Base-by-base conservation (phyloP, 2,797 vertebrate genomes). In the Coregonus ussuriensis region DNA sequence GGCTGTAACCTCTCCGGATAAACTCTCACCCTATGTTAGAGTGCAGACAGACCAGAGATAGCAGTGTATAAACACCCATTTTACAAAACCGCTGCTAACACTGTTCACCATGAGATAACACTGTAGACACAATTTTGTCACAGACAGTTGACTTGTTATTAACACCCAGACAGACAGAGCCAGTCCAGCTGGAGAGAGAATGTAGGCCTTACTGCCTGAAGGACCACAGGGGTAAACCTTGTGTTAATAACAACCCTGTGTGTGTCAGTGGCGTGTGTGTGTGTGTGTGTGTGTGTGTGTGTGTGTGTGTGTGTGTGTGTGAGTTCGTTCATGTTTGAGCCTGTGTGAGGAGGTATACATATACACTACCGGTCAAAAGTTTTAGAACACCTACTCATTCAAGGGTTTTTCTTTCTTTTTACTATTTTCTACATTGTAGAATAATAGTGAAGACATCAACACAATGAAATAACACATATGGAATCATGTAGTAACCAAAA, bases 1-100 rank as follows among this genome's bases (percentile, higher is more conserved):
- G 1, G 69, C 41, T 47, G 41, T 47, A 47, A 47, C 41, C 9
- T 47, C 85, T 85, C 83, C 84, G 88, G 85, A 90, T 82, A 88
- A 85, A 90, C 83, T 84, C 68, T 21, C 79, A 79, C 77, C 82
- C 75, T 79, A 79, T 79, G 0, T 47, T 87, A 77, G 74, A 3
- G n/a, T 41, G n/a, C 47, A 72, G 11, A 54, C 71, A 72, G 6
- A 72, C 68, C 33, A n/a, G 37, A n/a, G 18, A n/a, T 41, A 13
- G 37, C 31, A 71, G 21, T 52, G 47, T 71, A 54, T 25, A 75
- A 31, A 75, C 65, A 75, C 47, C 67, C 16, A 75, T 63, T 15
- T 41, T 37, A 54, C 18, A 76, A 37, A 67, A 66, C 18, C n/a
- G 6, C 56, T 59, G 21, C 33, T 16, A 51, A 69, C 16, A 67